Conservation (phyloP, 1,140 invertebrate species). For the Drosophila tristis region DNA sequence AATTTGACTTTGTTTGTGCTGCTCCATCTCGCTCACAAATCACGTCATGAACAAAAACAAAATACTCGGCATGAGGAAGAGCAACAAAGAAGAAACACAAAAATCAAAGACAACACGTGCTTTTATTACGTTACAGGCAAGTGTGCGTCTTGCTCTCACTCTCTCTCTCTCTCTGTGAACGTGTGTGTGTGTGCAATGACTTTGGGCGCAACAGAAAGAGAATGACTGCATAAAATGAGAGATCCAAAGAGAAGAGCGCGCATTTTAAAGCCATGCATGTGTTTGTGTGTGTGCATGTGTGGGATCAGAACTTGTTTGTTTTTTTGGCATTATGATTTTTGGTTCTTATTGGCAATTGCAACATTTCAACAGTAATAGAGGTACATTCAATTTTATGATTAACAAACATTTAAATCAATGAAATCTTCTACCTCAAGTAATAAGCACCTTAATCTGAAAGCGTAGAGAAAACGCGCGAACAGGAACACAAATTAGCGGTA, state of each 20-base stretch:
- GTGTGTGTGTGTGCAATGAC: slow-evolving; percentile 15
- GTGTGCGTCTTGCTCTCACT: slow-evolving; percentile 15
- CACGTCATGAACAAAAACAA: slow-evolving; percentile 62
- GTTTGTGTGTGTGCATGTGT: slow-evolving; percentile 21
- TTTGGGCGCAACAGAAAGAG: slow-evolving; percentile 51
- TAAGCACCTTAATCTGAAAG: too few relatives aligned
- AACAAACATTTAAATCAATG: too few relatives aligned
- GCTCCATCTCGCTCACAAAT: slow-evolving; percentile 35
- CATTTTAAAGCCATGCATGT: slow-evolving; percentile 1
- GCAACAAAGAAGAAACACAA: slow-evolving; percentile 27
- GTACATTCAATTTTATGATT: too few relatives aligned
- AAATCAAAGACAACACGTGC: slow-evolving; percentile 79
- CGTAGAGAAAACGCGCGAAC: too few relatives aligned
- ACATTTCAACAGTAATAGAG: slow-evolving; percentile 1
- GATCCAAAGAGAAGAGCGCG: slow-evolving; percentile 15
- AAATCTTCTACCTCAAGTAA: too few relatives aligned
- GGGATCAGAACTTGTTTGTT: slow-evolving; percentile 61
- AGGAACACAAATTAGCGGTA: too few relatives aligned
- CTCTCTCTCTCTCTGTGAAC: neutral
- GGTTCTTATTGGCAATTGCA: slow-evolving; percentile 19
- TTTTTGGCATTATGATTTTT: slow-evolving; percentile 35
- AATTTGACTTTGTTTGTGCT: too few relatives aligned
- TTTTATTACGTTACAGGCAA: slow-evolving; percentile 73
- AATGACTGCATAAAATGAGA: slow-evolving; percentile 39
- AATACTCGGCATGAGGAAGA: slow-evolving; percentile 22